These are phyloP conservation scores for Andrena bucephala DNA, from an alignment of 2,888 invertebrate species.

Conservation along the genomic window DNA sequence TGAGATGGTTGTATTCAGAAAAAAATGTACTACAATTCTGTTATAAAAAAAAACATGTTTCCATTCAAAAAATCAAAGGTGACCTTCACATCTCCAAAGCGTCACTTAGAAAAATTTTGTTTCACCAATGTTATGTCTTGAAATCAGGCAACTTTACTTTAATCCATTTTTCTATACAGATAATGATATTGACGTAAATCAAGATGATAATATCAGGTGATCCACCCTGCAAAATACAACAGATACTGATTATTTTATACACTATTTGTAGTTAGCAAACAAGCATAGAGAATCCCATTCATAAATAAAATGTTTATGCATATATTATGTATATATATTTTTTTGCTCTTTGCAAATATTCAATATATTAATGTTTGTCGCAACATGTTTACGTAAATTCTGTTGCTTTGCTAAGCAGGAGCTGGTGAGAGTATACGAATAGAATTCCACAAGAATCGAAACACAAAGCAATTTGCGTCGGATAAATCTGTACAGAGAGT, in stretches of 20 bases:
- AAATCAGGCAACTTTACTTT: no score
- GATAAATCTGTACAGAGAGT: constrained; percentile 78
- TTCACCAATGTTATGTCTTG: no score
- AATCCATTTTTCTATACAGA: no score
- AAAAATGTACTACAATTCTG: no score
- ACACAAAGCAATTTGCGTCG: constrained; percentile 78
- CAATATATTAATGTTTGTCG: constrained; percentile 74
- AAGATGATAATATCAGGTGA: no score
- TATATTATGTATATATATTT: constrained; percentile 62
- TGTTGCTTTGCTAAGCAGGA: constrained; percentile 76
- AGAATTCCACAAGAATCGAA: constrained; percentile 73
- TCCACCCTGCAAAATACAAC: no score
- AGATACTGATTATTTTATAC: background rate
- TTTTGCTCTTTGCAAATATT: constrained; percentile 79
- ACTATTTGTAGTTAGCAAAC: constrained; percentile 21
- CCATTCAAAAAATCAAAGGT: no score
- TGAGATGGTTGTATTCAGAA: no score
- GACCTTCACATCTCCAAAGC: no score
- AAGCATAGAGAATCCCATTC: constrained; percentile 72
- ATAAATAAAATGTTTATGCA: constrained; percentile 66
- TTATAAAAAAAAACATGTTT: no score
- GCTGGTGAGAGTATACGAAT: constrained; percentile 75
- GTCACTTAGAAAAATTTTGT: no score
- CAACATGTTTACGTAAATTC: constrained; percentile 70
- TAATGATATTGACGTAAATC: no score